Evolutionary conservation across 2,797 vertebrate genomes (phyloP).

Genomic region (Lophius americanus): DNA sequence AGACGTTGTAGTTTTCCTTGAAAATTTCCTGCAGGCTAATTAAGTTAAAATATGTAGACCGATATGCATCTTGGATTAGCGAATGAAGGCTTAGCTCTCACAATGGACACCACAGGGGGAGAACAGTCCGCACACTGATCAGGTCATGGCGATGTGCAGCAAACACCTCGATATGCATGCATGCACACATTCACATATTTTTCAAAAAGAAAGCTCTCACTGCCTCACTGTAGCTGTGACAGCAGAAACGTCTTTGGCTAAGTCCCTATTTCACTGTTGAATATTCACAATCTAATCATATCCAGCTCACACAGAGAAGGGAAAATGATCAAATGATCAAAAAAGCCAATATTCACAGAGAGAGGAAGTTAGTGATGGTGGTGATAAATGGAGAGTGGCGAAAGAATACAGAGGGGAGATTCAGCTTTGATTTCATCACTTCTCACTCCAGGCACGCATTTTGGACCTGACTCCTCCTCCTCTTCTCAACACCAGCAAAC

Average conservation of each 20-base stretch:
- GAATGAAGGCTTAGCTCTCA: constrained; percentile 61
- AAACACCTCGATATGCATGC: constrained; percentile 14
- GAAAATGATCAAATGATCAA: not conserved
- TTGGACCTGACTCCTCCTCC: constrained; percentile 25
- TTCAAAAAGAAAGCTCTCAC: constrained; percentile 27
- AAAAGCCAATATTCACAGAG: constrained; percentile 11
- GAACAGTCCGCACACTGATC: constrained; percentile 39
- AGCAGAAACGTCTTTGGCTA: constrained; percentile 34
- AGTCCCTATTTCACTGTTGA: constrained; percentile 24
- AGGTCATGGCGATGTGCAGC: constrained; percentile 33
- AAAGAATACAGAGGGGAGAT: constrained; percentile 19
- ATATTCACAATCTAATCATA: constrained; percentile 25
- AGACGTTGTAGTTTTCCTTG: constrained; percentile 24
- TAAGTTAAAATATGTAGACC: constrained; percentile 40
- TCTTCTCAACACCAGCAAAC: constrained; percentile 17
- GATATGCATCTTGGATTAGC: constrained; percentile 62
- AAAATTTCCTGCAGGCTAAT: constrained; percentile 56
- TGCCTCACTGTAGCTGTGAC: constrained; percentile 20
- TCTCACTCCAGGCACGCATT: constrained; percentile 59
- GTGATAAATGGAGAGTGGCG: constrained; percentile 7
- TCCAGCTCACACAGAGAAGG: constrained; percentile 13
- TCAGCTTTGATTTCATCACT: constrained; percentile 59
- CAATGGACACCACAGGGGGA: constrained; percentile 53
- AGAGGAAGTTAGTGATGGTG: constrained; percentile 2
- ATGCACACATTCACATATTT: not conserved